Evolutionary conservation across 2,797 vertebrate species (phyloP), one percentile per base, ranked within the genome.

Genomic region (Sarcoramphus papa): DNA sequence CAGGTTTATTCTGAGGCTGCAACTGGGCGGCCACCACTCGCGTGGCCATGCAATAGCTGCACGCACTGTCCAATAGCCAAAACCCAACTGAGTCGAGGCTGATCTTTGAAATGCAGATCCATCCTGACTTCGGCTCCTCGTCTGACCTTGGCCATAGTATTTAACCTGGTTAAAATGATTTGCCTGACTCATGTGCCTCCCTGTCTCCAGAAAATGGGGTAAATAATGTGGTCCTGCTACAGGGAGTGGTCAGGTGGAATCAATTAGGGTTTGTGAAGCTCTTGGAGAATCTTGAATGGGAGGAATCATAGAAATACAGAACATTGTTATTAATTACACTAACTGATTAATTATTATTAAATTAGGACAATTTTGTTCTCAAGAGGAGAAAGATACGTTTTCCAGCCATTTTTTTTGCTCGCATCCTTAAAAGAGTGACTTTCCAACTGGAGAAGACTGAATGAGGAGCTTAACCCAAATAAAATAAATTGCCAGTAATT

Each of bases 401-500:
- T 92, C 63, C 88, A 91, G 59, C 18, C 41, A n/a, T 79, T 97
- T 93, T 94, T 94, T 91, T 80, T 37, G 25, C 92, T 92, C 51
- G 28, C 37, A 14, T 91, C 68, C 90, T 95, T 88, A 76, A 88
- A 92, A 41, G 77, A 88, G 76, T 70, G 70, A 96, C 91, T 95
- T 80, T 53, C 60, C 41, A 35, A 87, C 73, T 75, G 56, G 54
- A 92, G 72, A 70, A 77, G 85, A 76, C 47, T 95, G 93, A 96
- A 96, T 82, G 90, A 94, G 84, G 72, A 93, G 93, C 96, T 97
- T 97, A 97, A 96, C 93, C 92, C 94, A 95, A 97, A 97, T 97
- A 97, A 97, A 97, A 97, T 95, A 97, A 97, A 96, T 97, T 97
- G 95, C 94, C 85, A 78, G 94, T 97, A 97, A 97, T 97, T 97